Base-by-base conservation (phyloP, 2,888 invertebrate genomes). In the Carterocephalus palaemon region DNA sequence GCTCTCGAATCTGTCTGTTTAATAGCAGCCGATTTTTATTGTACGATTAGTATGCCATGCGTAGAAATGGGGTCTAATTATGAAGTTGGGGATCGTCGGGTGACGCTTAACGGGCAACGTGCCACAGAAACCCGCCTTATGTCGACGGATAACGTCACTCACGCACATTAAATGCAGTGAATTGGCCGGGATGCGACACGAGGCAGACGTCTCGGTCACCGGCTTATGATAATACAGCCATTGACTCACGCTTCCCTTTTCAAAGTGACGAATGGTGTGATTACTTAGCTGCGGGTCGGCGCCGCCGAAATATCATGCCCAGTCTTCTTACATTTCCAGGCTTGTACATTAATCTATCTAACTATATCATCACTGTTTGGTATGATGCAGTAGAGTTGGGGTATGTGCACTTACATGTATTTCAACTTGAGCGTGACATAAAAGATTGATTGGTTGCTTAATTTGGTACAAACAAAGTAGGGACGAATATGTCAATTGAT, bases 1-100 rank as follows among this genome's bases (percentile, higher is more conserved):
- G n/a, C 17, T 24, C 12, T 15, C 13, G 24, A 7, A 12, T 7
- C 8, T 12, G 10, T 12, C 13, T 6, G 23, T 32, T 41, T 19
- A 26, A 1, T 9, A 24, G 19, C 24, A 33, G 26, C 26, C 7
- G 4, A 7, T 9, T 9, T 33, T 33, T 42, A 19, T 34, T 20
- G 6, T 32, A 17, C 19, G 33, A 16, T 28, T 38, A 9, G 24
- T 7, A 9, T 28, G 19, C 17, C n/a, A n/a, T n/a, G n/a, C n/a
- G 31, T 60, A 60, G 62, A 59, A 59, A 46, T 33, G 54, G 54
- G 52, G 53, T 52, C 60, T 69, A 68, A 70, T 73, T 65, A 69
- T 54, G 56, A 59, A 59, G 62, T 59, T 57, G 48, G 49, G 51
- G 19, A 49, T 40, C 33, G 39, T 41, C 20, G 48, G 42, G 40